Base-by-base conservation (phyloP, 2,113 vertebrate genomes). In the Coptodon rendalli region DNA sequence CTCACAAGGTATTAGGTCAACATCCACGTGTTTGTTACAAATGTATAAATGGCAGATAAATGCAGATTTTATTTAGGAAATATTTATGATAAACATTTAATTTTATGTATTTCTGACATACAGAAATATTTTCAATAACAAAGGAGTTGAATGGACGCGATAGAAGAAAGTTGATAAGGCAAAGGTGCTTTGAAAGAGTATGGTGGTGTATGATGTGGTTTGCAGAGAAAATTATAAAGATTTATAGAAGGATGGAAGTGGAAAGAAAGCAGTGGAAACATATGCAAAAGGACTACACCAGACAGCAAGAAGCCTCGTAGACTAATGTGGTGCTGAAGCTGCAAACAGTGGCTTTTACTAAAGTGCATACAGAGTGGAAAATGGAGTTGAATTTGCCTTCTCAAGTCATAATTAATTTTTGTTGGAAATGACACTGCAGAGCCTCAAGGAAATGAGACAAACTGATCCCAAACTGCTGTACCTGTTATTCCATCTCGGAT, bases 1-100 rank as follows among this genome's bases (percentile, higher is more conserved):
- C 91, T 92, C 91, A 85, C 89, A 89, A 89, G 89, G 89, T 93
- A 91, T 94, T 92, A 91, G 83, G 87, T 95, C 95, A 87, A 93
- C 85, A 36, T 50, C 31, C 17, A 27, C 88, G 85, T 82, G 83
- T 85, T 90, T 91, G 83, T 89, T 87, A 81, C 78, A 66, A 80
- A 85, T 82, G 87, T 56, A 87, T 50, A 54, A 61, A 86, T 36
- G 81, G 59, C 17, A n/a, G 27, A 86, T 71, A 82, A 87, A 90
- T 68, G 10, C 12, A 7, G 54, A 56, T 34, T 86, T 93, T 80
- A 78, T 31, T 14, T 12, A 2, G 17, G 27, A 85, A 85, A 6
- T 3, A 61, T 16, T 10, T 57, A 31, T 6, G n/a, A 52, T 9
- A 68, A 19, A 1, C 19, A 43, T 36, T 17, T 9, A 9, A 27